These are phyloP conservation scores for Apeltes quadracus DNA, from an alignment of 2,113 vertebrate species.

Conservation along the genomic window DNA sequence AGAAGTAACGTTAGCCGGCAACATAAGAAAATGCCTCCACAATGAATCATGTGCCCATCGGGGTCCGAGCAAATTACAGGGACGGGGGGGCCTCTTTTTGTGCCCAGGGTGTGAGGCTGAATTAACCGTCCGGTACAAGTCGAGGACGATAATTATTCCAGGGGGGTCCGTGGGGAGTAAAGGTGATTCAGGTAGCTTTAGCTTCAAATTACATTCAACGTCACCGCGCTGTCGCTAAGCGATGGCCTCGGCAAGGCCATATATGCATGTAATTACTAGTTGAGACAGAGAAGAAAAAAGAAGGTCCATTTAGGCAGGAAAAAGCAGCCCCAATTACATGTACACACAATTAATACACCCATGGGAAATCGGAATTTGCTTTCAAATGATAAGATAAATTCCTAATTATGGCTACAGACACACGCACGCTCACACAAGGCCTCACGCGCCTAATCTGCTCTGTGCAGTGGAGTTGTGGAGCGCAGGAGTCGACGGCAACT, in stretches of 20 bases:
- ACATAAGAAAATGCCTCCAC: conserved; percentile 46
- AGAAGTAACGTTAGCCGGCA: conserved; percentile 37
- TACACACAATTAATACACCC: conserved; percentile 71
- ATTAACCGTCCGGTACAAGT: conserved; percentile 53
- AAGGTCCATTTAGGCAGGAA: conserved; percentile 55
- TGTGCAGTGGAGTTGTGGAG: conserved; percentile 39
- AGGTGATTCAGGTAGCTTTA: conserved; percentile 67
- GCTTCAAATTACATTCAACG: conserved; percentile 53
- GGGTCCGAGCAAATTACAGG: conserved; percentile 48
- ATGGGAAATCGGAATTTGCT: conserved; percentile 73
- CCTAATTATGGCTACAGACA: conserved; percentile 64
- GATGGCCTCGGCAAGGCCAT: conserved; percentile 37
- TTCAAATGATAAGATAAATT: conserved; percentile 75
- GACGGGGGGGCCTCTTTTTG: conserved; percentile 18
- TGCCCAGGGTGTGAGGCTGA: conserved; percentile 31
- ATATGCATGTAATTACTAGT: conserved; percentile 61
- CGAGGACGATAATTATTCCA: conserved; percentile 62
- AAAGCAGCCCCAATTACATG: conserved; percentile 67
- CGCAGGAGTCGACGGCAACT: conserved; percentile 61
- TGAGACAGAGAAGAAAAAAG: conserved; percentile 38
- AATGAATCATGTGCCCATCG: conserved; percentile 15
- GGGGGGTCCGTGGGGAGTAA: conserved; percentile 51
- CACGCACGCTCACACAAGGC: conserved; percentile 16
- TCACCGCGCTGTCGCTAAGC: conserved; percentile 38
- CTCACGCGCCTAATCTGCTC: conserved; percentile 58